Base-by-base conservation (phyloP, 2,888 invertebrate species). In the Tromatobia lineatoria region DNA sequence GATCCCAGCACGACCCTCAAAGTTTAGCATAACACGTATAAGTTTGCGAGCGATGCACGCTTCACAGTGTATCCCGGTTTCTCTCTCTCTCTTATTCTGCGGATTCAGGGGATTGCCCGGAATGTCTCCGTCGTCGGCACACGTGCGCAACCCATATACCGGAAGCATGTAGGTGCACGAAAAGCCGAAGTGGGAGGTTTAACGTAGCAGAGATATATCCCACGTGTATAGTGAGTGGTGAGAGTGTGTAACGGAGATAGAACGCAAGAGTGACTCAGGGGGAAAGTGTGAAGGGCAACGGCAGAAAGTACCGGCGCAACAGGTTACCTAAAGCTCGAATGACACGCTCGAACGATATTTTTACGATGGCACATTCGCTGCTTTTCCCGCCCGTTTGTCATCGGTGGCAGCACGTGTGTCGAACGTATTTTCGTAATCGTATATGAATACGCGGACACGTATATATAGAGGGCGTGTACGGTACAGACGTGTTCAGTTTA, bases 311-410 rank as follows among this genome's bases (percentile, higher is more conserved):
- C 71, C 74, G 76, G 89, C 88, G 93, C 93, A 92, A 93, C 93
- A 92, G 92, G 92, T 93, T 89, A 86, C 88, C 90, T 88, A 90
- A 90, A 91, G 90, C 90, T 90, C 89, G 89, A 90, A 91, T 91
- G 90, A 91, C 92, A 90, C 88, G 88, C 89, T 88, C 86, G 86
- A 87, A 86, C 88, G 90, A 91, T 83, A 85, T 91, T 90, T 91
- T 90, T 90, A 87, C 88, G 88, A 76, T 73, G 50, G 73, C 69
- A 69, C 73, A 73, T 69, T 52, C 76, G 50, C 79, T 71, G 70
- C 64, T 73, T 71, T 69, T 67, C 64, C 25, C 47, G 61, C 34
- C 29, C 61, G 61, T 61, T 61, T n/a, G 34, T 66, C 64, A 54
- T 45, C 47, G 57, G 38, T 70, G n/a, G 23, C 66, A 20, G n/a